phyloP scores from a whole-genome alignment of 2,888 invertebrate genomes.

The Erebia palarica region DNA sequence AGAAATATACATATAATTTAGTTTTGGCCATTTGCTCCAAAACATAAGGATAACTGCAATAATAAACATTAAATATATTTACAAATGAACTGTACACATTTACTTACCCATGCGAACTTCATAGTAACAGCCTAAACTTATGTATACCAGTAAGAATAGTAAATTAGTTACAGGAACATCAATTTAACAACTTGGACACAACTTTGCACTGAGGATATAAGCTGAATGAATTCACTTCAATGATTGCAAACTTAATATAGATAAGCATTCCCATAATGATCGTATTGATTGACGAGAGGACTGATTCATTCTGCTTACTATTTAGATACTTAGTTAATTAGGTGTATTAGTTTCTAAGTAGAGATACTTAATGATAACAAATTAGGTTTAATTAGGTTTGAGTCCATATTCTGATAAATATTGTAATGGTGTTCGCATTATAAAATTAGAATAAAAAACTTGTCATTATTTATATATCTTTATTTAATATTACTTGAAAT shows the following conservation, averaged over 20 bases:
- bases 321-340: constrained; percentile 1
- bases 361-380: constrained; percentile 6
- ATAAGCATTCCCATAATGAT: constrained; percentile 7
- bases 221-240: constrained; percentile 9
- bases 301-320: constrained; percentile 12
- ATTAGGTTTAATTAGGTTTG: background rate
- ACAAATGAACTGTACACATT: background rate
- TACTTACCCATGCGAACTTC: constrained; percentile 29
- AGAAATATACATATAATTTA: background rate
- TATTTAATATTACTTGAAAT: no score
- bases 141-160: background rate
- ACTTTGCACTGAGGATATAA: constrained; percentile 9
- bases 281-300: background rate
- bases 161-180: background rate
- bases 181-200: background rate
- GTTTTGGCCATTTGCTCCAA: no score
- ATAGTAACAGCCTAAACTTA: constrained; percentile 15
- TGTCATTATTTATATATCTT: no score
- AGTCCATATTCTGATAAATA: background rate
- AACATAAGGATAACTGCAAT: no score
- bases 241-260: constrained; percentile 23
- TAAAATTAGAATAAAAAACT: background rate
- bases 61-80: no score
- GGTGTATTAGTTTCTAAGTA: constrained; percentile 10
- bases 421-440: background rate